Conservation (phyloP, 2,888 invertebrate genomes). For the Ophonus ardosiacus region DNA sequence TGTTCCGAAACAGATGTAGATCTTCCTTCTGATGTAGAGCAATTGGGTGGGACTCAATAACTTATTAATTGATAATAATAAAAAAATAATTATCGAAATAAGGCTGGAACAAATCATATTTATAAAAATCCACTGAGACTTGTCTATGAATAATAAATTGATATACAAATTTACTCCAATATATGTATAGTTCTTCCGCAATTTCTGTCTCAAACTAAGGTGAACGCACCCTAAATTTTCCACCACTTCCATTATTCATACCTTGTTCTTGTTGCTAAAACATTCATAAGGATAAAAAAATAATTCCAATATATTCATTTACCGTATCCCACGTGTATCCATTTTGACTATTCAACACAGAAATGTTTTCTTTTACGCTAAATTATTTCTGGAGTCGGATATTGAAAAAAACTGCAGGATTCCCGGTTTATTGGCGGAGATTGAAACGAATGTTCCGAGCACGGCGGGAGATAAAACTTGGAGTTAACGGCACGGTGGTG, state of each 20-base stretch:
- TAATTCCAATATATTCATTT: slow-evolving; percentile 39
- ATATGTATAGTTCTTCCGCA: neutral
- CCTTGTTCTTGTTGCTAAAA: neutral
- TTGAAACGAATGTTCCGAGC: slow-evolving; percentile 59
- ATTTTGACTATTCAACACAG: slow-evolving; percentile 37
- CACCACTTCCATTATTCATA: neutral
- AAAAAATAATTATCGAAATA: no score
- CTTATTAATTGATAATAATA: no score
- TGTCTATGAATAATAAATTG: no score
- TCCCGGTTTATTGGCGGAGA: slow-evolving; percentile 59
- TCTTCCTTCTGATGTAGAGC: no score
- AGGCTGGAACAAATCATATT: no score
- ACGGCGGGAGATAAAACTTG: slow-evolving; percentile 50
- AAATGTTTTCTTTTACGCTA: slow-evolving; percentile 58
- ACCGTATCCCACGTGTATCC: neutral
- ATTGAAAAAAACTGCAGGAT: slow-evolving; percentile 62
- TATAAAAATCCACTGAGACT: no score
- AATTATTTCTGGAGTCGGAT: slow-evolving; percentile 56
- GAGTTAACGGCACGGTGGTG: slow-evolving; percentile 52
- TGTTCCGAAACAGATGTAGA: no score
- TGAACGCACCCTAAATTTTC: neutral
- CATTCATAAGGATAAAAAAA: slow-evolving; percentile 9
- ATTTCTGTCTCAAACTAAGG: neutral
- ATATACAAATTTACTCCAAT: neutral
- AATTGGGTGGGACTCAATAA: no score